These are phyloP conservation scores for Ypsolopha scabrella DNA, from an alignment of 2,888 invertebrate species.

Conservation along the genomic window DNA sequence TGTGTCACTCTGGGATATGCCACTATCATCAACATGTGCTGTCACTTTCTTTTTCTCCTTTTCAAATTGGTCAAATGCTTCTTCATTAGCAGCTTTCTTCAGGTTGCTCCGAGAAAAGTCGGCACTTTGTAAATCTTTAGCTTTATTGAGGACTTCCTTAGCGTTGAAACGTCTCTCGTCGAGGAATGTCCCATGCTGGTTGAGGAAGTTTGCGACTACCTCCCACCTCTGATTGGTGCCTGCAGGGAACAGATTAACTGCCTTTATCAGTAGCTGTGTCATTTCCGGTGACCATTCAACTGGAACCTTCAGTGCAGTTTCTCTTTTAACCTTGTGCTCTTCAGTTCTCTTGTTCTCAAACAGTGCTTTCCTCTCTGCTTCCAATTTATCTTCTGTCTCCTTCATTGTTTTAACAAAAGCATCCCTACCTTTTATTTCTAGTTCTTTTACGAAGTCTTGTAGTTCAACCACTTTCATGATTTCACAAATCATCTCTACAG, in stretches of 20 bases:
- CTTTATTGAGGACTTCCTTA: constrained; percentile 95
- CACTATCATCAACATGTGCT: constrained; percentile 74
- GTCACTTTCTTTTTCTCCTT: constrained; percentile 80
- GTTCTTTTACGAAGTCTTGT: constrained; percentile 79
- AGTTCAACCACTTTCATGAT: constrained; percentile 77
- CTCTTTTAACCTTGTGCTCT: constrained; percentile 52
- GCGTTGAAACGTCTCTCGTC: constrained; percentile 78
- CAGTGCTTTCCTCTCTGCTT: constrained; percentile 78
- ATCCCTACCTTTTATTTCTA: constrained; percentile 74
- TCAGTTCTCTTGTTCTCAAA: constrained; percentile 64
- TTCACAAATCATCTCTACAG: constrained; percentile 93
- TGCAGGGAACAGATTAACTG: constrained; percentile 97
- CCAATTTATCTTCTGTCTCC: constrained; percentile 80
- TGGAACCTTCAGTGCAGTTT: constrained; percentile 49
- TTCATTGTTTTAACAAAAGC: constrained; percentile 77
- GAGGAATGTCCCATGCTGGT: constrained; percentile 80
- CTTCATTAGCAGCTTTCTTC: constrained; percentile 90
- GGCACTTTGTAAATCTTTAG: constrained; percentile 92
- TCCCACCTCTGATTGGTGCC: constrained; percentile 95
- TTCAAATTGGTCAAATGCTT: constrained; percentile 92
- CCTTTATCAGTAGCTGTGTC: constrained; percentile 92
- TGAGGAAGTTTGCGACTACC: constrained; percentile 95
- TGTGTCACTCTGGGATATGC: constrained; percentile 76
- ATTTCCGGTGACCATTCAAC: constrained; percentile 88
- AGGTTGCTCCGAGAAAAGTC: constrained; percentile 87